Evolutionary conservation across 2,888 invertebrate species (phyloP).

Genomic region (Parnassius mnemosyne): DNA sequence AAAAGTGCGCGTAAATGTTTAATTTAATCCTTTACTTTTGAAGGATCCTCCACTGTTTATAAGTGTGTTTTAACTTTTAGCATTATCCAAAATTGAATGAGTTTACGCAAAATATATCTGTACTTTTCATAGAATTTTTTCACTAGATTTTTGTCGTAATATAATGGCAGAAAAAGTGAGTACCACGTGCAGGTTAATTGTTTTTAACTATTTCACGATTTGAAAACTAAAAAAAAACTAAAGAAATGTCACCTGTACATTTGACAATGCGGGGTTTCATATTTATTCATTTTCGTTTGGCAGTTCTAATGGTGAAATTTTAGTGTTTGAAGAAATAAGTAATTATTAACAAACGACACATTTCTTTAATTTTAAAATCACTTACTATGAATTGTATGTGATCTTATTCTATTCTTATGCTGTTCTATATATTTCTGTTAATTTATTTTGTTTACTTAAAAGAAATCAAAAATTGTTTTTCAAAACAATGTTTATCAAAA

Average conservation of each 20-base stretch:
- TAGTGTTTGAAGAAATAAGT: conserved; percentile 17
- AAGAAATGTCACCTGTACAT: conserved; percentile 19
- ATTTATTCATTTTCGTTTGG: conserved; percentile 14
- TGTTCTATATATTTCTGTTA: too few species aligned
- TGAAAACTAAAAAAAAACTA: conserved; percentile 5
- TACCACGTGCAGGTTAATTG: conserved; percentile 15
- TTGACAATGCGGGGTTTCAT: conserved; percentile 19
- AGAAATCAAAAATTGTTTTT: too few species aligned
- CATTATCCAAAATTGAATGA: background rate
- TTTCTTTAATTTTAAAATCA: conserved; percentile 1
- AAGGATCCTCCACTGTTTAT: background rate
- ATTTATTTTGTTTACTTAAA: too few species aligned
- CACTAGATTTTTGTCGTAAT: conserved; percentile 25
- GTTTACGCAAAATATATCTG: background rate
- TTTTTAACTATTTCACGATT: background rate
- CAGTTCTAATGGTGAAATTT: conserved; percentile 19
- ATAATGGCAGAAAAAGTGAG: conserved; percentile 60
- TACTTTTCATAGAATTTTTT: background rate
- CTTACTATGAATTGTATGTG: conserved; percentile 13
- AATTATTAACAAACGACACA: background rate
- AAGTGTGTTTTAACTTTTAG: background rate
- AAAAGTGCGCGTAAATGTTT: conserved; percentile 15
- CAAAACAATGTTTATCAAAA: too few species aligned
- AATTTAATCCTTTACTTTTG: background rate
- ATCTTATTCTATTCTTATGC: background rate